Conservation (phyloP, 2,888 invertebrate species). For the Thymelicus lineola region DNA sequence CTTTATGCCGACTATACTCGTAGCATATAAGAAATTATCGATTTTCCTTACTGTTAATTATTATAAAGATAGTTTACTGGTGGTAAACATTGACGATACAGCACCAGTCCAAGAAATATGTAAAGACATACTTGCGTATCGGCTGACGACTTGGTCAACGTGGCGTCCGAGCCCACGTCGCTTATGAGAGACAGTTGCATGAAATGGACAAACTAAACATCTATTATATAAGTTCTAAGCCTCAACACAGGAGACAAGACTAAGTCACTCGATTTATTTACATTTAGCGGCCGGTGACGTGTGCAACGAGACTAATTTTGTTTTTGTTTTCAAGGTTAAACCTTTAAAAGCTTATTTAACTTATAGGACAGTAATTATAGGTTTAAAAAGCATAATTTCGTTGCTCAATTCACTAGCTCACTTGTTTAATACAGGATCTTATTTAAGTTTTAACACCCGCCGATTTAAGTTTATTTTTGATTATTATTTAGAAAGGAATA, state of each 20-base stretch:
- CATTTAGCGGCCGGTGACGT: constrained; percentile 2
- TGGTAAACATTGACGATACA: background rate
- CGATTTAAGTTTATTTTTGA: background rate
- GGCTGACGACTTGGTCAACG: constrained; percentile 79
- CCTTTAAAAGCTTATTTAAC: too few species aligned
- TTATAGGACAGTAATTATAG: too few species aligned
- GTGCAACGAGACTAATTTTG: background rate
- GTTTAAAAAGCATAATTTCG: background rate
- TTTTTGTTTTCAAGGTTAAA: too few species aligned
- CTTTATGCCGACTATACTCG: too few species aligned
- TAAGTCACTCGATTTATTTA: constrained; percentile 13
- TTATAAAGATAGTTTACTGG: background rate
- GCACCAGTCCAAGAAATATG: constrained; percentile 54
- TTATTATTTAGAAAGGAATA: background rate
- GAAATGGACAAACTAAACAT: constrained; percentile 85
- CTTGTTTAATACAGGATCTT: background rate
- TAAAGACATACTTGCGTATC: constrained; percentile 79
- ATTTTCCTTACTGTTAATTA: too few species aligned
- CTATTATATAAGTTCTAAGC: constrained; percentile 65
- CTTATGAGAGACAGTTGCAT: constrained; percentile 84
- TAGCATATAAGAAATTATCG: too few species aligned
- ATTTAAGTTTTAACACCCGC: too few species aligned
- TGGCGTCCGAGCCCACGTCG: constrained; percentile 81
- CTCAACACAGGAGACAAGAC: constrained; percentile 4
- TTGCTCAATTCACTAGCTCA: background rate